Evolutionary conservation across 2,113 vertebrate genomes (phyloP), one percentile per base, ranked within the genome.

Genomic region (Leucoraja erinaceus): DNA sequence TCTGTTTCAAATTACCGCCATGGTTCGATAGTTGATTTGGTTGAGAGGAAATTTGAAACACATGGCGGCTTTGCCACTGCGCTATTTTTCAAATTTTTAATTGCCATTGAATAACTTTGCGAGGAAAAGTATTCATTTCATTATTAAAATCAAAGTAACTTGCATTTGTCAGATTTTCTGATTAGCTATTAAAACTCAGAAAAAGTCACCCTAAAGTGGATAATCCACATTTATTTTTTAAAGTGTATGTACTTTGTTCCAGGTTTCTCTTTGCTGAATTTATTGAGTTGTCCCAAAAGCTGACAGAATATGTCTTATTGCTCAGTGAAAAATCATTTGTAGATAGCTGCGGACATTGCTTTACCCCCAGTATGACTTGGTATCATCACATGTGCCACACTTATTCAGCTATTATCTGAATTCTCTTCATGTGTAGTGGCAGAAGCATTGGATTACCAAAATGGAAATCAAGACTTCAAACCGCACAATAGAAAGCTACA

Each of bases 31-130:
- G 66, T 74, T 72, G 90, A 91, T 72, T 91, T 33, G 11, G 90
- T 72, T 38, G 66, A 91, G 90, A 91, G 68, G 68, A 91, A 91
- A 91, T 74, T 90, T 72, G 66, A 91, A 91, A 72, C 90, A 91
- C 47, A 91, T 72, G 90, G 72, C 66, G 28, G 18, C 90, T 72
- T 47, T 74, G 90, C 90, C 90, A 91, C 90, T 74, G 68, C 72
- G 90, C 90, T 72, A 91, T 91, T 91, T 74, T 91, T 91, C 90
- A 91, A 38, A 72, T 54, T 91, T 91, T 47, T 20, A 91, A 74
- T 91, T 91, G 90, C 72, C 68, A 63, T 72, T 72, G 66, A 91
- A 54, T 72, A 72, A 33, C 47, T 72, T 18, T 91, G 68, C 72
- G 90, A 72, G 68, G 1, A 54, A 33, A 91, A 72, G 33, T 74